phyloP scores from a whole-genome alignment of 2,888 invertebrate species.

The Melieria picta region DNA sequence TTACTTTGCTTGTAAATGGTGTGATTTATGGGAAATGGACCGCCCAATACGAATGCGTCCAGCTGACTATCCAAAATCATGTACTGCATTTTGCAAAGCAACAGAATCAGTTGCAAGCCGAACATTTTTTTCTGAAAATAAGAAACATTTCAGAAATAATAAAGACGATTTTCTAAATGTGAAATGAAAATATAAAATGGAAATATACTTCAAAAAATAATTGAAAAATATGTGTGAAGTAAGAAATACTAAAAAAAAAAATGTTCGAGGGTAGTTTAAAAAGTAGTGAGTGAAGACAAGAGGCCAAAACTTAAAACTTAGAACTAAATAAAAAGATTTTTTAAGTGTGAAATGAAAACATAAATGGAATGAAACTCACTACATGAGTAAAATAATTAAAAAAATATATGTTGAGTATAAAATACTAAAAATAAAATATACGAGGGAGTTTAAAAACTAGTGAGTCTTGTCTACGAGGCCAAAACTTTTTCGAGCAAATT shows the following conservation, averaged over 20 bases:
- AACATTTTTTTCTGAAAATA: conserved; percentile 58
- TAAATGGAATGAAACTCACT: neutral
- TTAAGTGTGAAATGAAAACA: neutral
- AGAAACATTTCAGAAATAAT: neutral
- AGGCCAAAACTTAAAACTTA: too few relatives aligned
- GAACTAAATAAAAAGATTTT: neutral
- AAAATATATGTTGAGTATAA: neutral
- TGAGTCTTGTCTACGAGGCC: too few relatives aligned
- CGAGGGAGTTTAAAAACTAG: neutral
- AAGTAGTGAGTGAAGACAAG: too few relatives aligned
- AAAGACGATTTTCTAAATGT: neutral
- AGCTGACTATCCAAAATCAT: conserved; percentile 56
- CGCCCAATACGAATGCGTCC: conserved; percentile 53
- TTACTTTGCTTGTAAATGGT: conserved; percentile 62
- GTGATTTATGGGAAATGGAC: conserved; percentile 61
- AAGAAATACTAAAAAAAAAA: neutral
- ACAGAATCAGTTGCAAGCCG: conserved; percentile 58
- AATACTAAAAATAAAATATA: neutral
- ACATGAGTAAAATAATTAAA: neutral
- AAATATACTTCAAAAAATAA: neutral
- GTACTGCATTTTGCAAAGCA: conserved; percentile 63
- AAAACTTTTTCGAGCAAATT: too few relatives aligned
- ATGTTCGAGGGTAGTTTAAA: neutral
- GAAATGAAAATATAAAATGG: neutral
- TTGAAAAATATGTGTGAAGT: neutral